Base-by-base conservation (phyloP, 2,797 vertebrate genomes). In the Argyrosomus regius region DNA sequence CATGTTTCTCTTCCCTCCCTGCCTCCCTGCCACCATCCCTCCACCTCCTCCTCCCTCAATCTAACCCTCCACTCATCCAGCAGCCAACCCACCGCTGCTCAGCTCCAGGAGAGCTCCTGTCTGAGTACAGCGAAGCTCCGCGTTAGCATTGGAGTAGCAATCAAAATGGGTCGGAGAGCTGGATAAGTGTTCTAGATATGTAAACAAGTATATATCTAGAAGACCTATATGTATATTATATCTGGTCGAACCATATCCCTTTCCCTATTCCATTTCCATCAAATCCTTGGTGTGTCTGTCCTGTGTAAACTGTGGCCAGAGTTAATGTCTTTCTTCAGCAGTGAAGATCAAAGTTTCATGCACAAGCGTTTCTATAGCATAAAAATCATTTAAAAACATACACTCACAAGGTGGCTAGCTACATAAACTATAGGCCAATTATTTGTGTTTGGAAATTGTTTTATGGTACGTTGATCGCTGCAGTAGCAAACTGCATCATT, bases 241-340 rank as follows among this genome's bases (percentile, higher is more conserved):
- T 56, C 17, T 52, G 5, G 3, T 17, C 18, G 16, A 53, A 24
- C 53, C 72, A 31, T 24, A 6, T 24, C 45, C 64, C 46, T 20
- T 48, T 58, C 70, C 76, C 64, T 1, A 0, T 4, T 31, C 45
- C 89, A 84, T 84, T 50, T 62, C 74, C 87, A 89, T 91, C 13
- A 14, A 69, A 91, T 87, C 93, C 94, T 94, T 94, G 94, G 93
- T 95, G 88, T 95, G 94, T 95, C 93, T 93, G 91, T 92, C 87
- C 80, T 81, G 80, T 91, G 87, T 84, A 26, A 90, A 78, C 89
- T 90, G 83, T 84, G 70, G 81, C 90, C 85, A 88, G 90, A 89
- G 87, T 67, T 53, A 45, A 16, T 20, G 41, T 72, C 57, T 45
- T 26, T 41, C 45, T 22, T 54, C 41, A 43, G 18, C 3, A 31